Evolutionary conservation across 1,140 invertebrate species (phyloP).

Genomic region (Anastrepha ludens): DNA sequence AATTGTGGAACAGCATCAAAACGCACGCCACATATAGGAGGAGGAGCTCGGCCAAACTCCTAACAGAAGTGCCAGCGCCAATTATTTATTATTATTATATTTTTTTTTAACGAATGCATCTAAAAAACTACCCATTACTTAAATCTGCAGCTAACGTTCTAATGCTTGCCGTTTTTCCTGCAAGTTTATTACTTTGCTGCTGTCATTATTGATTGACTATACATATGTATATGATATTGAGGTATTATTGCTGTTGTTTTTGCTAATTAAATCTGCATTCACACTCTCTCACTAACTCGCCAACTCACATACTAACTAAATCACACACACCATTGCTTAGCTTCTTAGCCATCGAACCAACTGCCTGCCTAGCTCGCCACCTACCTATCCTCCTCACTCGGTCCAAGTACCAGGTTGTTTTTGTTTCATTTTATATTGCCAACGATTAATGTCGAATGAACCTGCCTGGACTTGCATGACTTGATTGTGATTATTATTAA

Average conservation of each 20-base stretch:
- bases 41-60: too few relatives aligned
- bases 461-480: constrained; percentile 63
- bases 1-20: too few relatives aligned
- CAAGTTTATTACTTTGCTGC: neutral
- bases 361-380: neutral
- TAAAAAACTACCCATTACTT: too few relatives aligned
- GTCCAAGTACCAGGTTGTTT: neutral
- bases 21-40: too few relatives aligned
- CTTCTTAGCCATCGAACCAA: neutral
- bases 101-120: too few relatives aligned
- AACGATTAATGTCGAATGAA: constrained; percentile 39
- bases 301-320: neutral
- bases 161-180: too few relatives aligned
- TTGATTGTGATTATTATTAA: constrained; percentile 67
- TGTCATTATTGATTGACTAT: constrained; percentile 35
- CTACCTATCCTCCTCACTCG: neutral
- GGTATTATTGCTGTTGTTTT: neutral
- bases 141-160: too few relatives aligned
- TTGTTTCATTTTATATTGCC: neutral
- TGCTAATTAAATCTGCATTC: constrained; percentile 25
- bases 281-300: neutral
- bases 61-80: too few relatives aligned
- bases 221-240: neutral
- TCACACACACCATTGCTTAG: neutral
- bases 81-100: too few relatives aligned